Conservation (phyloP, 2,888 invertebrate species). For the Cryptosula pallasiana region DNA sequence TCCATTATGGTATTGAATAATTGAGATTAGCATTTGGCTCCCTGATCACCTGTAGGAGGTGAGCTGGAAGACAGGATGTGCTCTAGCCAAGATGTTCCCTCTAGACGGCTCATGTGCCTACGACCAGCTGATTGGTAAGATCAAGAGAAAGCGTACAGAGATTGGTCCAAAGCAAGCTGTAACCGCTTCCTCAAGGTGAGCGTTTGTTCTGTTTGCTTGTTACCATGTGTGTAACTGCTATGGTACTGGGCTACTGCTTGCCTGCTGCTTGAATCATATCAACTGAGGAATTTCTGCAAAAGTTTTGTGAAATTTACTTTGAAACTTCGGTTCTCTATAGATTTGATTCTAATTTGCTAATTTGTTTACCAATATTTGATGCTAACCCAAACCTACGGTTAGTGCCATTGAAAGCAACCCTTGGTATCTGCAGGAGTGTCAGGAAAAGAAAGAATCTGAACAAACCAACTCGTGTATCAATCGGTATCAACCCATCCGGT, state of each 20-base stretch:
- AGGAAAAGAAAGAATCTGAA: background rate
- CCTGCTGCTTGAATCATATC: no score
- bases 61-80: slow-evolving; percentile 12
- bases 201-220: background rate
- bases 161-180: slow-evolving; percentile 18
- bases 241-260: no score
- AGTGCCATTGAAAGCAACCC: no score
- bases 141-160: background rate
- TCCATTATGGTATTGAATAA: no score
- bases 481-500: background rate
- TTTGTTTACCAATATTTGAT: no score
- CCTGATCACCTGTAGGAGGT: slow-evolving; percentile 6
- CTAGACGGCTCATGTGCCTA: slow-evolving; percentile 8
- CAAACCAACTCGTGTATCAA: background rate
- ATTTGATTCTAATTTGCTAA: no score
- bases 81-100: background rate
- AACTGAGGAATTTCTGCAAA: no score
- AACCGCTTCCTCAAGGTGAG: slow-evolving; percentile 14
- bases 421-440: background rate
- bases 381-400: no score
- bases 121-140: slow-evolving; percentile 16
- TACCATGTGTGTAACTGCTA: no score
- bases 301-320: no score
- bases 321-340: no score
- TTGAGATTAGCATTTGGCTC: no score